Evolutionary conservation across 2,113 vertebrate genomes (phyloP).

Genomic region (Tangachromis dhanisi): DNA sequence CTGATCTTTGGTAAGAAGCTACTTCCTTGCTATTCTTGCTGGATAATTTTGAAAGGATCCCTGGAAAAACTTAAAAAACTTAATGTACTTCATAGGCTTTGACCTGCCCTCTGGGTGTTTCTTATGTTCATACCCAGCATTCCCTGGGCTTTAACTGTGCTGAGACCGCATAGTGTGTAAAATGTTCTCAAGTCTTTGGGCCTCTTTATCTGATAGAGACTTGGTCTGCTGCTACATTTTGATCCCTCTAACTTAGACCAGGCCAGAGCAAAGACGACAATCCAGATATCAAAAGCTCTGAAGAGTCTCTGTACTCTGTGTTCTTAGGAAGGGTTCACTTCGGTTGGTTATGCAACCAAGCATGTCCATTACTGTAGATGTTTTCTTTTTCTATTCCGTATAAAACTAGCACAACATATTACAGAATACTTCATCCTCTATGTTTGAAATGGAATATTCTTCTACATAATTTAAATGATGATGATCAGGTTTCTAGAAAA

Average conservation of each 20-base stretch:
- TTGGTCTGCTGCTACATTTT: constrained; percentile 9
- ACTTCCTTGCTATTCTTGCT: not conserved
- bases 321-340: not conserved
- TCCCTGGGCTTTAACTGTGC: constrained; percentile 6
- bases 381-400: not conserved
- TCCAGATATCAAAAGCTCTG: constrained; percentile 3
- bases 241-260: constrained; percentile 8
- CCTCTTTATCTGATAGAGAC: constrained; percentile 46
- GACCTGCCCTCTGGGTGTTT: not conserved
- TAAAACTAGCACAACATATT: not conserved
- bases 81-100: not conserved
- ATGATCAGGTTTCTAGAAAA: not conserved
- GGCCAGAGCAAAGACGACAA: constrained; percentile 4
- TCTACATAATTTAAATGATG: not conserved
- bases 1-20: not conserved
- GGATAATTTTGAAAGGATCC: not conserved
- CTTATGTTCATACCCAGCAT: not conserved
- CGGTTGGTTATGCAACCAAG: not conserved
- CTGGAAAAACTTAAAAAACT: not conserved
- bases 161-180: not conserved
- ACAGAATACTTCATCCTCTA: not conserved
- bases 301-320: not conserved
- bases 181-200: not conserved
- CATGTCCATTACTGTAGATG: not conserved
- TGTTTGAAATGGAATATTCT: not conserved